phyloP scores from a whole-genome alignment of 2,888 invertebrate genomes.

The Glaucopsyche alexis region DNA sequence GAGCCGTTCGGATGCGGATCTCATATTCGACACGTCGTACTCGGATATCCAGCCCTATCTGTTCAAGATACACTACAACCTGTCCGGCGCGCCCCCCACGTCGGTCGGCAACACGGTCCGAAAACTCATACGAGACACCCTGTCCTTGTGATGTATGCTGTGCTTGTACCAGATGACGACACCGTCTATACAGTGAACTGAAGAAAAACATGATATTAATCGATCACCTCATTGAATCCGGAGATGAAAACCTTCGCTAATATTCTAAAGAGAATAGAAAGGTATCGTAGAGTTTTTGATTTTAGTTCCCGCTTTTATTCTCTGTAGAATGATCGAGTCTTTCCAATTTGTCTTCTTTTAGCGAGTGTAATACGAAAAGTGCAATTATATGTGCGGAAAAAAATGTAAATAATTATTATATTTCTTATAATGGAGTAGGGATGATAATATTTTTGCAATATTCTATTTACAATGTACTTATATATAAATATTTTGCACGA shows the following conservation, averaged over 20 bases:
- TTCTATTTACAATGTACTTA: slow-evolving; percentile 33
- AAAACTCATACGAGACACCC: slow-evolving; percentile 92
- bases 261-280: slow-evolving; percentile 21
- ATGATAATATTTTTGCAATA: slow-evolving; percentile 35
- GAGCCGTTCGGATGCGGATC: slow-evolving; percentile 92
- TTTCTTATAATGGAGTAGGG: slow-evolving; percentile 22
- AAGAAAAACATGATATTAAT: neutral
- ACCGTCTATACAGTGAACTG: slow-evolving; percentile 21
- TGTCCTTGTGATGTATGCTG: slow-evolving; percentile 83
- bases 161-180: slow-evolving; percentile 33
- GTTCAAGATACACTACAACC: slow-evolving; percentile 93
- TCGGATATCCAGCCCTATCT: slow-evolving; percentile 97
- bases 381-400: slow-evolving; percentile 39
- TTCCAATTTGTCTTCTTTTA: slow-evolving; percentile 19
- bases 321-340: neutral
- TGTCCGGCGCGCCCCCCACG: slow-evolving; percentile 87
- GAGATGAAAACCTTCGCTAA: neutral
- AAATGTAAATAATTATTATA: slow-evolving; percentile 40
- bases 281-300: neutral
- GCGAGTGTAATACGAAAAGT: slow-evolving; percentile 34
- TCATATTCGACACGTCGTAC: slow-evolving; percentile 96
- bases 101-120: slow-evolving; percentile 94
- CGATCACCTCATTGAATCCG: neutral
- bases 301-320: neutral
- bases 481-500: slow-evolving; percentile 37